Evolutionary conservation across 2,888 invertebrate genomes (phyloP), one percentile per base, ranked within the genome.

Genomic region (Hecatera dysodea): DNA sequence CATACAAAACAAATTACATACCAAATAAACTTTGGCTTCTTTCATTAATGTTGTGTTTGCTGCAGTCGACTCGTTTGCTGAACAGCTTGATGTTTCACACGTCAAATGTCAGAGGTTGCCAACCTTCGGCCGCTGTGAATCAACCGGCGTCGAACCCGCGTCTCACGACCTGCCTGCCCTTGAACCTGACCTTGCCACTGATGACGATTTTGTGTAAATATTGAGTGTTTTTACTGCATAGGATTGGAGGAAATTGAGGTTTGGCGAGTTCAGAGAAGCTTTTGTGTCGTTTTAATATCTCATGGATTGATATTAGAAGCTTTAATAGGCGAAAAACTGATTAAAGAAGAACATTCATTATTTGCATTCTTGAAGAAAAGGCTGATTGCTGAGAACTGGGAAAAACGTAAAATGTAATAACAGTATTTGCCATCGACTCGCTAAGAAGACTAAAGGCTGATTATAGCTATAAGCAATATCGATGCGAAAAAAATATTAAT

Each of bases 51-150:
- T 78, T 29, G 59, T 56, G 56, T 77, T 76, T 52, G 65, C 50
- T 67, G 52, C 59, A 72, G 42, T 57, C 63, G 44, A 78, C 82
- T 77, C 64, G 76, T 70, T 76, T 74, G 67, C 59, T 59, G 72
- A 81, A 72, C 73, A 57, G 74, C 76, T 81, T 78, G 77, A 78
- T 62, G 77, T 77, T 81, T 75, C 72, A 69, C 68, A 66, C 77
- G 29, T 66, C 65, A 90, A 93, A 92, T 92, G 93, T 92, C 93
- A 93, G 90, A 91, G 93, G 93, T 93, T 88, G 87, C 82, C 90
- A 92, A 93, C 93, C 93, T 92, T 89, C 86, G 91, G 88, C 87
- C 89, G 81, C 87, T 85, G 86, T 90, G 92, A 91, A 89, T 92
- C 92, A 90, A 90, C 92, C 87, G 85, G 87, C 89, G 84, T 75